Conservation (phyloP, 2,888 invertebrate species). For the Selenia dentaria region DNA sequence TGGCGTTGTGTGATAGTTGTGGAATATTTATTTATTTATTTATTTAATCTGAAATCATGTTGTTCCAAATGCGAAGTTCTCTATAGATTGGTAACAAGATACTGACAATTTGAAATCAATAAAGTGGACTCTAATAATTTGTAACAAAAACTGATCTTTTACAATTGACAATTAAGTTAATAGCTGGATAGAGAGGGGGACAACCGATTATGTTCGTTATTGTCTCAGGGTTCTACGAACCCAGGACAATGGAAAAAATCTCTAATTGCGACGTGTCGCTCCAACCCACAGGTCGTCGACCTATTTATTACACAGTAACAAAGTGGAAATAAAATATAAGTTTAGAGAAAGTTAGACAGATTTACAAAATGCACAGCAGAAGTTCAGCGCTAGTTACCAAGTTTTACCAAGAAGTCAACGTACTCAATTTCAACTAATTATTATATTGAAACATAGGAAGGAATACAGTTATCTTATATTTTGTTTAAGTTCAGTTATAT, state of each 20-base stretch:
- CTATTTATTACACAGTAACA: slow-evolving; percentile 31
- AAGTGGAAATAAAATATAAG: slow-evolving; percentile 18
- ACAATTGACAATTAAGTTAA: slow-evolving; percentile 59
- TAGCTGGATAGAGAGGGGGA: slow-evolving; percentile 50
- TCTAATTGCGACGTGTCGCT: slow-evolving; percentile 59
- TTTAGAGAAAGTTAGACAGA: slow-evolving; percentile 12
- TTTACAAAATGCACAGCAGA: not conserved
- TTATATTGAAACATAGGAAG: no score
- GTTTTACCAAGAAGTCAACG: not conserved
- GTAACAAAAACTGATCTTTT: slow-evolving; percentile 18
- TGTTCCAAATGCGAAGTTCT: no score
- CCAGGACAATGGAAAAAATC: slow-evolving; percentile 64
- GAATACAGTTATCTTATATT: no score
- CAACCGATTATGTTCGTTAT: slow-evolving; percentile 50
- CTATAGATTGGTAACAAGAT: no score
- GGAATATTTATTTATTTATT: no score
- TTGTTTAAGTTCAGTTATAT: no score
- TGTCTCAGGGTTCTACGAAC: slow-evolving; percentile 61
- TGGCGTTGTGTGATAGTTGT: no score
- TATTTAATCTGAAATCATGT: no score
- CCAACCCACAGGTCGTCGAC: slow-evolving; percentile 55
- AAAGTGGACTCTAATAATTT: not conserved
- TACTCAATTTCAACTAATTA: no score
- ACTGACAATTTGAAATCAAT: no score
- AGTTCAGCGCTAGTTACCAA: slow-evolving; percentile 1